Evolutionary conservation across 1,140 invertebrate species (phyloP), one percentile per base, ranked within the genome.

Genomic region (Trissolcus basalis): DNA sequence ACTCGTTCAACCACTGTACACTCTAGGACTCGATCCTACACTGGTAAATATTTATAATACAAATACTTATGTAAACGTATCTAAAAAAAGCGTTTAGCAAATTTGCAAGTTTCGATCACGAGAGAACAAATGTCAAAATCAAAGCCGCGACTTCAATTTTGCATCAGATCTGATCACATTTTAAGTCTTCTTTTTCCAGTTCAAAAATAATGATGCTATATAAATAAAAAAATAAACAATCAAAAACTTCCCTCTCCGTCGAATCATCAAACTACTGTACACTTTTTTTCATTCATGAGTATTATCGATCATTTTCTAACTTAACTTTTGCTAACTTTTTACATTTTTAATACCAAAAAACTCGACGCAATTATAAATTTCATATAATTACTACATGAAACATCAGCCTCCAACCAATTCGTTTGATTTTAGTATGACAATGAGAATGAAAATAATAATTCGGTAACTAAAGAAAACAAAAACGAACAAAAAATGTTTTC

Each of bases 191-290:
- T 48, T 41, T 39, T 39, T 39, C 16, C 9, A 3, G 33, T 16
- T 14, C 8, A 45, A 56, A 56, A 56, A 56, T 45, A 56, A 45
- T 33, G 44, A 33, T 45, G 3, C 43, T 6, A 12, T 9, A 7
- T 45, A 56, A 45, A 56, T 45, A 56, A 56, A 4, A 56, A 56
- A 56, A 56, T 56, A 56, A 56, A 56, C 41, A 47, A 35, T 47
- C 41, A 27, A 45, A 56, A 53, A 53, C 12, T 9, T 36, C 3
- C 35, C 14, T 36, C 1, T 19, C 10, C 11, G 5, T 48, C 33
- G 6, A 10, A 9, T 32, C 33, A 0, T 13, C 32, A 11, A 39
- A 39, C 3, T 39, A 16, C 50, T 53, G 35, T 53, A 48, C 43
- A 56, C 19, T 15, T 45, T 14, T 45, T 39, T 39, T 39, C 5